Percentiles rank a stretch among this genome's conserved stretches.
phyloP scores from a whole-genome alignment of 2,888 invertebrate species.

The Cetonia aurata region DNA sequence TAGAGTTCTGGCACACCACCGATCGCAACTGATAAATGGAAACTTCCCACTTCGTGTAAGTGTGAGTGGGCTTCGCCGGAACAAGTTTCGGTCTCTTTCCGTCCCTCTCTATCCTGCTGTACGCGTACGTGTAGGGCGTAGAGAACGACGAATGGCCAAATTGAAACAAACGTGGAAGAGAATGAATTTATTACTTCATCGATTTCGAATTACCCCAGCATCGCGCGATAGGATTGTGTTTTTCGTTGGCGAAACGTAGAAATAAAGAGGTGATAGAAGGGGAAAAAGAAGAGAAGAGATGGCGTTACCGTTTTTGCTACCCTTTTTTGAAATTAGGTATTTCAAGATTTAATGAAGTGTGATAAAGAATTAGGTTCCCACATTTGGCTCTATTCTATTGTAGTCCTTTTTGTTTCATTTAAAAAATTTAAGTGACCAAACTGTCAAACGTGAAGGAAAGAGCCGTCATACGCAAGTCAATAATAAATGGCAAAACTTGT shows the following conservation, averaged over 20 bases:
- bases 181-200: constrained; percentile 60
- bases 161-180: constrained; percentile 49
- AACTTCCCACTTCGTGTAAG: constrained; percentile 7
- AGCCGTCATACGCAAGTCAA: too few species aligned
- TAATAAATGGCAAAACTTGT: too few species aligned
- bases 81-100: neutral
- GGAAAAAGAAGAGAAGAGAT: neutral
- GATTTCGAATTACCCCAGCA: constrained; percentile 56
- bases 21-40: constrained; percentile 38
- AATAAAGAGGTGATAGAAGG: constrained; percentile 7
- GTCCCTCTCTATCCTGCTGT: neutral
- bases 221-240: constrained; percentile 17
- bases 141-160: constrained; percentile 45
- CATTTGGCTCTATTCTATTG: too few species aligned
- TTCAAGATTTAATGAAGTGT: too few species aligned
- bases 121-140: constrained; percentile 2
- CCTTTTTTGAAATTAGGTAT: too few species aligned
- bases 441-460: too few species aligned
- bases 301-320: neutral
- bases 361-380: too few species aligned
- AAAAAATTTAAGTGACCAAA: too few species aligned
- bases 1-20: constrained; percentile 35
- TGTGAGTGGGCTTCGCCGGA: neutral
- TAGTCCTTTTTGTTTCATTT: too few species aligned
- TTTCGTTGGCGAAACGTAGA: constrained; percentile 1